Conservation (phyloP, 2,797 vertebrate species). For the Sparidentex hasta region DNA sequence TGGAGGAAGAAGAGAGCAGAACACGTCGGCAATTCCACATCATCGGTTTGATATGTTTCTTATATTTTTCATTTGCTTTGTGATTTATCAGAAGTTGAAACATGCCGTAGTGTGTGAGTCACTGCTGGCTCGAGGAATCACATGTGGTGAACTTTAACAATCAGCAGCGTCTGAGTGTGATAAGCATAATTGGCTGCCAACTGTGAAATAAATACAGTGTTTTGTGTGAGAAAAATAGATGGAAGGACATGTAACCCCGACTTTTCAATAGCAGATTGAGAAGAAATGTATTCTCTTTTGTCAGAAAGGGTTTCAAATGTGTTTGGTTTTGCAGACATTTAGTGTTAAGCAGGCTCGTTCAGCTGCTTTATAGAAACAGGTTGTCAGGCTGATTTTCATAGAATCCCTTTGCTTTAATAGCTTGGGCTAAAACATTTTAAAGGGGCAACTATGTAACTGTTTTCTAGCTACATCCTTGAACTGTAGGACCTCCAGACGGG, state of each 20-base stretch:
- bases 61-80: slow-evolving; percentile 9
- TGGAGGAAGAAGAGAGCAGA: neutral
- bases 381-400: too few species aligned
- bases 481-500: too few species aligned
- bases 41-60: slow-evolving; percentile 26
- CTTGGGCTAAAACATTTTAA: too few species aligned
- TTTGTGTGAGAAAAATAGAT: slow-evolving; percentile 15
- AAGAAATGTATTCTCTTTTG: neutral
- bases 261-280: neutral
- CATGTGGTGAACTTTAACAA: slow-evolving; percentile 28
- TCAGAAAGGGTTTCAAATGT: neutral
- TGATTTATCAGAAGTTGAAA: slow-evolving; percentile 7
- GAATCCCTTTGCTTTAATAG: too few species aligned
- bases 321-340: too few species aligned
- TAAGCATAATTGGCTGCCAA: slow-evolving; percentile 28
- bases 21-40: slow-evolving; percentile 13
- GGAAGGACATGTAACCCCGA: neutral
- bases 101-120: neutral
- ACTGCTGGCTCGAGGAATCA: slow-evolving; percentile 3
- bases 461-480: too few species aligned
- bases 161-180: slow-evolving; percentile 17
- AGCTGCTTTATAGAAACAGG: too few species aligned
- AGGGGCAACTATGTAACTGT: too few species aligned
- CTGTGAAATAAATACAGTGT: neutral
- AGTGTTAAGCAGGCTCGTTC: too few species aligned